Evolutionary conservation across 1,140 invertebrate genomes (phyloP).

Genomic region (Paramacrobiotus metropolitanus): DNA sequence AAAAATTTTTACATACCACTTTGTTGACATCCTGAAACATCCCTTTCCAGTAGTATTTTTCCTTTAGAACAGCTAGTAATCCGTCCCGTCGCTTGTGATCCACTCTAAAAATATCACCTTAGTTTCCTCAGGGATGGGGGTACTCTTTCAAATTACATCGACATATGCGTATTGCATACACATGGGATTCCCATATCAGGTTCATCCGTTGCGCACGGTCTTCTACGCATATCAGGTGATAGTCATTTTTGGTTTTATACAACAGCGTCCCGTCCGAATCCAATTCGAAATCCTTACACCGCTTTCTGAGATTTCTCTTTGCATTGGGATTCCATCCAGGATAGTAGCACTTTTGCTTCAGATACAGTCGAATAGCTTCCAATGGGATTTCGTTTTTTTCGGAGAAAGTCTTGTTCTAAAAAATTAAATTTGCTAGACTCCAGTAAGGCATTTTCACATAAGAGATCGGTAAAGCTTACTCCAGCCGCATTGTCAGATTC

Average conservation of each 20-base stretch:
- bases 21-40: slow-evolving; percentile 3
- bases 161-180: neutral
- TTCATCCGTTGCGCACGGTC: neutral
- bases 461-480: no score
- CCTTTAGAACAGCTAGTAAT: neutral
- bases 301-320: neutral
- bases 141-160: neutral
- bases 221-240: neutral
- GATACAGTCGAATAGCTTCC: neutral
- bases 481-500: no score
- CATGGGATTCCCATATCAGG: neutral
- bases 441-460: no score
- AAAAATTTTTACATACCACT: slow-evolving; percentile 1
- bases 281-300: neutral
- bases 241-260: neutral
- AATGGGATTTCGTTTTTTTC: neutral
- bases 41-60: slow-evolving; percentile 5
- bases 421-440: no score
- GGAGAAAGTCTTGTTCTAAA: no score
- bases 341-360: neutral
- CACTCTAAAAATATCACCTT: neutral
- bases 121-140: no score
- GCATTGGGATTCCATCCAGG: neutral
- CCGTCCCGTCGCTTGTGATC: neutral
- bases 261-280: neutral